Conservation (phyloP, 2,113 vertebrate genomes). For the Salvelinus sp. region DNA sequence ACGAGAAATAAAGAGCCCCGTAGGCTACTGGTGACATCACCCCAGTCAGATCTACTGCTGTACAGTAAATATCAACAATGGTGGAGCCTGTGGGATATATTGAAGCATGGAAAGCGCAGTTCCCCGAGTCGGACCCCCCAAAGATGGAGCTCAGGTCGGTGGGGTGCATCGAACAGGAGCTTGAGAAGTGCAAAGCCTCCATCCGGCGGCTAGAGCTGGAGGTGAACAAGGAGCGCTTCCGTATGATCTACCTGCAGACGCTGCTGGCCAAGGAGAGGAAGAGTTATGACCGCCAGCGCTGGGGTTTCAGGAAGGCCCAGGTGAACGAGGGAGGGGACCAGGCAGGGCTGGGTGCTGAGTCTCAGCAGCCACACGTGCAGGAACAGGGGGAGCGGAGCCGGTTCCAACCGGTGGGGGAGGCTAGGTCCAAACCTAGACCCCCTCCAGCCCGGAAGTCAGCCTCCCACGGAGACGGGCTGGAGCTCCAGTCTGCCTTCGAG, state of each 20-base stretch:
- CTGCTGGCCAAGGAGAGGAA: constrained; percentile 95
- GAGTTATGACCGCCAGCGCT: constrained; percentile 94
- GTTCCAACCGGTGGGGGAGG: constrained; percentile 72
- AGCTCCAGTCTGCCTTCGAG: constrained; percentile 75
- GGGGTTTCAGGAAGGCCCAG: constrained; percentile 90
- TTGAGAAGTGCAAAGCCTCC: constrained; percentile 93
- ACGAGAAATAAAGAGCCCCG: constrained; percentile 15
- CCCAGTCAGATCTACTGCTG: constrained; percentile 36
- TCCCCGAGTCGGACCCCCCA: constrained; percentile 94
- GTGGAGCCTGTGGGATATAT: constrained; percentile 97
- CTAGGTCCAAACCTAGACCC: constrained; percentile 78
- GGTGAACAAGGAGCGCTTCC: constrained; percentile 98
- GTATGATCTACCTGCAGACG: constrained; percentile 99
- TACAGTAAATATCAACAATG: constrained; percentile 60
- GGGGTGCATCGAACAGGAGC: constrained; percentile 91
- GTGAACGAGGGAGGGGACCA: constrained; percentile 79
- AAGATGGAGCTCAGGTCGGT: constrained; percentile 95
- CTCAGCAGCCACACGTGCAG: constrained; percentile 67
- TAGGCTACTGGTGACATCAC: constrained; percentile 39
- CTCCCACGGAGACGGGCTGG: constrained; percentile 82
- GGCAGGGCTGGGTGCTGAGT: constrained; percentile 62
- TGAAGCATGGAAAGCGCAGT: constrained; percentile 97
- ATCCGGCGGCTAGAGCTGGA: constrained; percentile 94
- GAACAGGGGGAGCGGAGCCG: constrained; percentile 67
- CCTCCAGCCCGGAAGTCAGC: constrained; percentile 80